A percentile compares a stretch with the other conserved stretches of the same genome.
Evolutionary conservation across 2,888 invertebrate species (phyloP).

Genomic region (Venustoraphidia nigricollis): DNA sequence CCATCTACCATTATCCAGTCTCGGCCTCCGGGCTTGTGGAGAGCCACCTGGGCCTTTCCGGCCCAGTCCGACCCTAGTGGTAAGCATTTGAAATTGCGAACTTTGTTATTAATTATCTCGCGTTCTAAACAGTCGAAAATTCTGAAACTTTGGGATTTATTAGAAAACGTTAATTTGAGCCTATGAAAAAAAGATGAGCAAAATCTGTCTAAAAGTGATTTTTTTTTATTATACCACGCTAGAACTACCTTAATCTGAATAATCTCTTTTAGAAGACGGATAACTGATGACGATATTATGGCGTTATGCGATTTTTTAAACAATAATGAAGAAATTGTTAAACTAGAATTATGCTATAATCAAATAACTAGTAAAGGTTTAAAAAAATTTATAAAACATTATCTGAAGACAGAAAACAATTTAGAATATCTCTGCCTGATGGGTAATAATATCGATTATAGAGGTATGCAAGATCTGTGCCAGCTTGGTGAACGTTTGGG

Average conservation of each 20-base stretch:
- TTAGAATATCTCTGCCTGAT: conserved; percentile 37
- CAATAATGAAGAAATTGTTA: conserved; percentile 30
- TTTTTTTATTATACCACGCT: too few species aligned
- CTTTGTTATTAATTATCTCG: too few species aligned
- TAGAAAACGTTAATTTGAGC: too few species aligned
- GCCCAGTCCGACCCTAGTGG: too few species aligned
- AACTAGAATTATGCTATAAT: conserved; percentile 39
- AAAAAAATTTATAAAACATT: conserved; percentile 26
- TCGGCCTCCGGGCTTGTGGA: too few species aligned
- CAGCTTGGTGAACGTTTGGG: conserved; percentile 21
- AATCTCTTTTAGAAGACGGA: conserved; percentile 22
- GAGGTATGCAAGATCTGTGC: conserved; percentile 25
- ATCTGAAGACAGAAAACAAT: conserved; percentile 30
- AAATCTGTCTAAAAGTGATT: too few species aligned
- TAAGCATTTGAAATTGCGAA: too few species aligned
- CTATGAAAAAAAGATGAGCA: too few species aligned
- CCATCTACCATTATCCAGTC: too few species aligned
- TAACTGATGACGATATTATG: conserved; percentile 32
- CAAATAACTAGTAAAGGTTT: conserved; percentile 36
- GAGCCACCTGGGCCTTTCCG: too few species aligned
- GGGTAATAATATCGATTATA: conserved; percentile 34
- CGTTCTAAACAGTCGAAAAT: too few species aligned
- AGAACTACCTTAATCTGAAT: background rate
- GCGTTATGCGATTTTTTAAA: conserved; percentile 33
- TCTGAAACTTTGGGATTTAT: too few species aligned